Base-by-base conservation (phyloP, 2,797 vertebrate species). In the Pogoniulus pusillus region DNA sequence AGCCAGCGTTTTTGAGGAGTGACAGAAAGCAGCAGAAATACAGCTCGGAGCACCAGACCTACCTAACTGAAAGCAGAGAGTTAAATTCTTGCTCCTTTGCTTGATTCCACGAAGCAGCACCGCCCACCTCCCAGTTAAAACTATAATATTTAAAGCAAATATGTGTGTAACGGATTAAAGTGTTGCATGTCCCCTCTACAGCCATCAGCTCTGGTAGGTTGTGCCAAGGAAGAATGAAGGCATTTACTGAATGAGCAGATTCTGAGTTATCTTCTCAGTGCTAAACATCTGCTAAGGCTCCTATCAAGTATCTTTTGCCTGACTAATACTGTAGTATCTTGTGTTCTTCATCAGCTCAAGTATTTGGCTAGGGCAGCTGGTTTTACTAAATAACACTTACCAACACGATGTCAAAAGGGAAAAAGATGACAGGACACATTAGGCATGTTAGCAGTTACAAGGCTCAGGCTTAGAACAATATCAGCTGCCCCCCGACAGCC, bases 161-260 rank as follows among this genome's bases (percentile, higher is more conserved):
- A 72, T 41, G 73, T 7, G 68, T 75, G 85, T 54, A 89, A 85
- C 69, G 22, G 82, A 70, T 91, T 92, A 85, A 78, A 93, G 63
- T 87, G 75, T n/a, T 84, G 86, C 92, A 90, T 66, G 77, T 76
- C 91, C 35, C 3, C 14, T 73, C 74, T 89, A n/a, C 1, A 92
- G 93, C 80, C 83, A 60, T 82, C 69, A 54, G 91, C 88, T 89
- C 94, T 62, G n/a, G 74, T 78, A 90, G 83, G 55, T 4, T 4
- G 9, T 88, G 87, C 87, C 76, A 85, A 91, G 89, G 77, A 93
- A 94, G 95, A 96, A 96, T 84, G 92, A 93, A 96, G 91, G 91
- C 82, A 96, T 95, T 96, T 95, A 95, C 92, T 96, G 96, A 97
- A 96, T 90, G 95, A 97, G 92, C 94, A 96, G 92, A 96, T 96